phyloP scores from a whole-genome alignment of 2,113 vertebrate genomes.

The Cichladusa arquata region DNA sequence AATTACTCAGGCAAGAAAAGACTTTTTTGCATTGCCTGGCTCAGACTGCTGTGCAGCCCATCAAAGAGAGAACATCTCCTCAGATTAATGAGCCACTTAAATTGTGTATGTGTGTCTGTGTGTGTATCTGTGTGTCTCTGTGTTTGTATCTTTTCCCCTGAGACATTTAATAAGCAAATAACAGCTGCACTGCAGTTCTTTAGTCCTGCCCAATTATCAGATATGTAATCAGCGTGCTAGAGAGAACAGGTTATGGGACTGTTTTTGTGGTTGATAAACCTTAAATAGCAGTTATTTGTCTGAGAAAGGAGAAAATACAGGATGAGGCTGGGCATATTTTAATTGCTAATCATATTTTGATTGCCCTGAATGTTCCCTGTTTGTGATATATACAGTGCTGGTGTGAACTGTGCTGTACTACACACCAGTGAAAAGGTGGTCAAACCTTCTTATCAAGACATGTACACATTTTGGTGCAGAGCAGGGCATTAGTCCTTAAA shows the following conservation, averaged over 20 bases:
- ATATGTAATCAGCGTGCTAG: background rate
- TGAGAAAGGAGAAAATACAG: background rate
- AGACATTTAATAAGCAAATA: slow-evolving; percentile 12
- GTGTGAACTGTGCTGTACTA: background rate
- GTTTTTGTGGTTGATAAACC: background rate
- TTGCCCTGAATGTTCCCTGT: background rate
- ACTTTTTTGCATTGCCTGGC: background rate
- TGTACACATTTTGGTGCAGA: background rate
- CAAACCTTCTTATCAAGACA: background rate
- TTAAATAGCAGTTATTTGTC: background rate
- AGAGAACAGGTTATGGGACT: background rate
- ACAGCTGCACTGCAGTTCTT: background rate
- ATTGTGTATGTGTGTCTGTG: background rate
- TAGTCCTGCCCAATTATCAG: background rate
- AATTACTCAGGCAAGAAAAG: background rate
- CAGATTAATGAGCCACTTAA: background rate
- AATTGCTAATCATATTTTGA: background rate
- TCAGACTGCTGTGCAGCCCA: background rate
- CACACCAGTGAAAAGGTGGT: background rate
- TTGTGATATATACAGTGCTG: background rate
- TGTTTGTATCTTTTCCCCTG: background rate
- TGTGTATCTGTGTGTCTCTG: background rate
- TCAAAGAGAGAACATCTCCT: background rate
- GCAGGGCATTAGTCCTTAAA: background rate
- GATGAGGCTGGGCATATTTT: background rate